Conservation (phyloP, 2,888 invertebrate genomes). For the Stenchaetothrips biformis region DNA sequence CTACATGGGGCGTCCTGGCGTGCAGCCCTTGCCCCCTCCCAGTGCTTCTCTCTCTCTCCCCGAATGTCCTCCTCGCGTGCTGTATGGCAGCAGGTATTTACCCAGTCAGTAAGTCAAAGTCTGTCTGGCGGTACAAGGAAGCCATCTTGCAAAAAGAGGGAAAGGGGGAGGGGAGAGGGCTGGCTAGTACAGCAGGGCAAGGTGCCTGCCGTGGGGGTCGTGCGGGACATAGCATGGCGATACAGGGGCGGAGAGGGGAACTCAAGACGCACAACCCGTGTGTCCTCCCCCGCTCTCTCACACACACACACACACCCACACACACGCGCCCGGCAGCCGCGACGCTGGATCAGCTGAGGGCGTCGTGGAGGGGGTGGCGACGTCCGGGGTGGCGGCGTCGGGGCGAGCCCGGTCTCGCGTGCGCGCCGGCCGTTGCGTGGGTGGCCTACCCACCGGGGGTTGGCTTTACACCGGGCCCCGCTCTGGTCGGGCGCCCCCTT, state of each 20-base stretch:
- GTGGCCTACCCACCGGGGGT: not conserved
- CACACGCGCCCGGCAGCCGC: no score
- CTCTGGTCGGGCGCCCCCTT: not conserved
- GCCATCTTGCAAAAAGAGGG: not conserved
- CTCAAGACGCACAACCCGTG: no score
- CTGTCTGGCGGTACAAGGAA: not conserved
- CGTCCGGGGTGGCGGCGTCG: not conserved
- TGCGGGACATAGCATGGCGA: not conserved
- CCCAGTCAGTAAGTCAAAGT: conserved; percentile 18
- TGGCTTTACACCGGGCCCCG: not conserved
- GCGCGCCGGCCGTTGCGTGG: not conserved
- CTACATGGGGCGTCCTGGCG: no score
- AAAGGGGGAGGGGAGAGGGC: not conserved
- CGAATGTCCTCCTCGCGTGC: conserved; percentile 17
- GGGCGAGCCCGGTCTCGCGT: not conserved
- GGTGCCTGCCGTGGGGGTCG: not conserved
- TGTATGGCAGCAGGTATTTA: not conserved
- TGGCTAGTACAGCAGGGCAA: not conserved
- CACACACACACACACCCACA: no score
- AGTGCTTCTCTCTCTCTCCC: not conserved
- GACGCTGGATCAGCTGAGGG: not conserved
- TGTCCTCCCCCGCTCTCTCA: no score
- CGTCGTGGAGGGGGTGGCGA: not conserved
- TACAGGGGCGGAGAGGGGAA: not conserved
- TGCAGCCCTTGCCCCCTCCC: not conserved